Base-by-base conservation (phyloP, 2,113 vertebrate genomes). In the Embiotoca jacksoni region DNA sequence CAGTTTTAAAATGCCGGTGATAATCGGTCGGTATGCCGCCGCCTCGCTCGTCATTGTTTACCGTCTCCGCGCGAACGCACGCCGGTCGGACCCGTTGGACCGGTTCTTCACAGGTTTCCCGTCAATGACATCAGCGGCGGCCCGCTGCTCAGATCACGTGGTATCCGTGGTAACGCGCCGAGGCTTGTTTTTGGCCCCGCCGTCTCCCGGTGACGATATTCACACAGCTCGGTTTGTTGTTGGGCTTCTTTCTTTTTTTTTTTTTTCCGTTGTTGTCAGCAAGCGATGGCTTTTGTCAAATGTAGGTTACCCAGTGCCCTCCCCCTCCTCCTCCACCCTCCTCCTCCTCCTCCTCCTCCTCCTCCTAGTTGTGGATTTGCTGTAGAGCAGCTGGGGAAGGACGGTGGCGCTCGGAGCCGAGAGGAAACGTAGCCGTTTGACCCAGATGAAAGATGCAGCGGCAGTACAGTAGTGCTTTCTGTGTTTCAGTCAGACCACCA, bases 221-320 rank as follows among this genome's bases (percentile, higher is more conserved):
- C 23, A 23, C 23, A 23, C 14, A 46, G 44, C 44, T 11, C 5
- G 7, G 44, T 7, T 11, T 46, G 44, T 3, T 11, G 44, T 23
- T 23, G 23, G 23, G 23, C 23, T 23, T 23, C 23, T 23, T 23
- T 23, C 1, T 23, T 23, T 23, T 54, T 64, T 59, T 79, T 58
- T 49, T 55, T 23, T 23, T 23, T 23, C 23, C 23, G 23, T 23
- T 78, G 57, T 72, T 72, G 72, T 75, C 70, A 50, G 64, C 44
- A 59, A 61, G 47, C 5, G 14, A 53, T 73, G 69, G 83, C 69
- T 90, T 90, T 88, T 64, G 78, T 86, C 37, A 81, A 87, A 91
- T 92, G 85, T 92, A 91, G 91, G 85, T 90, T 87, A 89, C 74
- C 46, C 67, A 32, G 55, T 78, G 31, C 5, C 32, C 36, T 70